Percentiles rank a stretch among this genome's conserved stretches.
These are phyloP conservation scores for Trichogramma dendrolimi DNA, from an alignment of 2,888 invertebrate species.

Conservation along the genomic window DNA sequence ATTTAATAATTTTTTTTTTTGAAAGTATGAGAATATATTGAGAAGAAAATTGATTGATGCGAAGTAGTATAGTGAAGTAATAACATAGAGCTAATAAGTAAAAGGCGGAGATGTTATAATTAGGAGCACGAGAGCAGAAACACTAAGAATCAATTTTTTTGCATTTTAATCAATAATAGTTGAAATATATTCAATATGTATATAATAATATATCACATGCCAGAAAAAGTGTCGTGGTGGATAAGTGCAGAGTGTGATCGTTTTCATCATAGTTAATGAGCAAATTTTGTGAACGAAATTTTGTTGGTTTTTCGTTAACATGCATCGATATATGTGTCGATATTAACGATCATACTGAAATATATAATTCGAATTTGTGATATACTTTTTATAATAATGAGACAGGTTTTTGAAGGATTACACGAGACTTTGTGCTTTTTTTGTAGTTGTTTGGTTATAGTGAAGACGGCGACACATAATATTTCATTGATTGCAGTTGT, in stretches of 20 bases:
- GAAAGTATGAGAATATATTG: not conserved
- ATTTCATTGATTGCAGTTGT: too few species aligned
- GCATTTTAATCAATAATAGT: conserved; percentile 32
- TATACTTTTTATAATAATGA: too few species aligned
- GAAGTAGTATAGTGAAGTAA: too few species aligned
- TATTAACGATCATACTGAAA: too few species aligned
- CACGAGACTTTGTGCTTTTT: too few species aligned
- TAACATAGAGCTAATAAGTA: not conserved
- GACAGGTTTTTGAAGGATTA: too few species aligned
- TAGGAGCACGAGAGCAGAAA: conserved; percentile 27
- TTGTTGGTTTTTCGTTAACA: not conserved
- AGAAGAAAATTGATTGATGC: too few species aligned
- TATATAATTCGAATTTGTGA: too few species aligned
- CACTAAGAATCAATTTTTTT: conserved; percentile 15
- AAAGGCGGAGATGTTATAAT: conserved; percentile 18
- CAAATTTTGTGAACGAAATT: conserved; percentile 7
- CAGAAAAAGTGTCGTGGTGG: conserved; percentile 40
- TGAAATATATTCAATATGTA: conserved; percentile 26
- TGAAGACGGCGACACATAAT: too few species aligned
- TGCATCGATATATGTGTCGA: too few species aligned
- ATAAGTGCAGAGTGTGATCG: conserved; percentile 37
- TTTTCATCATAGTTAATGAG: not conserved
- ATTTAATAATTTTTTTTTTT: not conserved
- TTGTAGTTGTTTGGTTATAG: too few species aligned
- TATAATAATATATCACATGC: conserved; percentile 32